Evolutionary conservation across 1,140 invertebrate genomes (phyloP).

Genomic region (Heliconius melpomene): DNA sequence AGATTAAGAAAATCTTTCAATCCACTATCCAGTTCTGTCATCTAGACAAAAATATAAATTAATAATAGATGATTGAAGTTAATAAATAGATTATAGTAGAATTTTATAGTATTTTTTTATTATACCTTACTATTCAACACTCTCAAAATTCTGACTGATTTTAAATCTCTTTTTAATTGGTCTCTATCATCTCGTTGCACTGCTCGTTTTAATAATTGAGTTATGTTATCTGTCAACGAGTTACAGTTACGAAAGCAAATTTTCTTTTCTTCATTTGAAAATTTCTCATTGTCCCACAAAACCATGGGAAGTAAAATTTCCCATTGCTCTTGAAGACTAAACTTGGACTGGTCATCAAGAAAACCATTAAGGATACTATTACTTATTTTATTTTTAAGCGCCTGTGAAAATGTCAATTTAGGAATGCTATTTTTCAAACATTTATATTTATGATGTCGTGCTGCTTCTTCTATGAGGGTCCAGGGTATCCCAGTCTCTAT

Average conservation of each 20-base stretch:
- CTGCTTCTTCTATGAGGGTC: constrained; percentile 55
- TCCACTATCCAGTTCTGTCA: constrained; percentile 62
- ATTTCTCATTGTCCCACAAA: constrained; percentile 71
- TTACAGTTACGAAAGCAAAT: constrained; percentile 61
- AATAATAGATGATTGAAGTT: constrained; percentile 1
- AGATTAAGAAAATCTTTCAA: constrained; percentile 57
- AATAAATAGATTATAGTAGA: constrained; percentile 1
- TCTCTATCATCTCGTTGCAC: constrained; percentile 52
- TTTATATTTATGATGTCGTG: constrained; percentile 50
- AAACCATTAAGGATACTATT: constrained; percentile 63
- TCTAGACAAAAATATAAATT: constrained; percentile 43
- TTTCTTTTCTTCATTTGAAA: constrained; percentile 62
- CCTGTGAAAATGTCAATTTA: constrained; percentile 54
- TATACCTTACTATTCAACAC: constrained; percentile 62
- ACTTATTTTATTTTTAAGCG: constrained; percentile 62
- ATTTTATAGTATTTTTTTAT: not conserved
- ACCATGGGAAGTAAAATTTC: constrained; percentile 63
- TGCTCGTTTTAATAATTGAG: constrained; percentile 60
- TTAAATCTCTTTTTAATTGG: constrained; percentile 56
- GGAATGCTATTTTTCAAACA: constrained; percentile 45
- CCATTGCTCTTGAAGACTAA: constrained; percentile 65
- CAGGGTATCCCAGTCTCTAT: constrained; percentile 67
- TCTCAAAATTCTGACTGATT: constrained; percentile 55
- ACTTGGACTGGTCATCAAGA: constrained; percentile 54
- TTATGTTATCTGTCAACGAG: constrained; percentile 64